Evolutionary conservation across 2,113 vertebrate species (phyloP), one percentile per base, ranked within the genome.

Genomic region (Tychaedon coryphoeus): DNA sequence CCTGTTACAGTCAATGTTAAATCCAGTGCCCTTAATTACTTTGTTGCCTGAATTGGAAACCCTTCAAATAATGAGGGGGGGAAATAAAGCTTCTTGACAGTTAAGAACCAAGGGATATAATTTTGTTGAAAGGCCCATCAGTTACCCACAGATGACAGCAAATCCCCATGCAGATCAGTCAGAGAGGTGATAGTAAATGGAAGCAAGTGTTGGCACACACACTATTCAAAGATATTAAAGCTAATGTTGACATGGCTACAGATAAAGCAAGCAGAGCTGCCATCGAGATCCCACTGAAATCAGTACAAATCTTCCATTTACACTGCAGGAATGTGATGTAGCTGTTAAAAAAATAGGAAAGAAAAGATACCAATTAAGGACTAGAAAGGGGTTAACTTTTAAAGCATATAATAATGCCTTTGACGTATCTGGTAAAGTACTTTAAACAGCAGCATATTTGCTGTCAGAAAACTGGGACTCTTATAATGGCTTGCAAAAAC

Each of bases 11-110:
- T 76, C 86, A 69, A 25, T 69, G 83, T 43, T 97, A 93, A 96
- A 83, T 97, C 62, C 89, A 76, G 81, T 85, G 70, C 56, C 67
- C 56, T 96, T 97, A 97, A 97, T 96, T 96, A 91, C 77, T 97
- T 96, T 73, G 61, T 91, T 96, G 83, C 66, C 47, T 82, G 91
- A 95, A 95, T 94, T 76, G 83, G 80, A 93, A 97, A 89, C 82
- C 40, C 36, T 94, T 94, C 77, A 86, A 88, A 92, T 90, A 93
- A 90, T 18, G 34, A 33, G 51, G 8, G 17, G 17, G 24, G 23
- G 12, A 8, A 85, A 95, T 93, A 90, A 93, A 92, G 24, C 58
- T 89, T 76, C 82, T 90, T 69, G 90, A 88, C 64, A 86, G 56
- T 25, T 88, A 82, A 90, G 58, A 91, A 61, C 66, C 81, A 94